A percentile compares a stretch with the other conserved stretches of the same genome.
These are phyloP conservation scores for Synanceia verrucosa DNA, from an alignment of 2,797 vertebrate species.

Conservation along the genomic window DNA sequence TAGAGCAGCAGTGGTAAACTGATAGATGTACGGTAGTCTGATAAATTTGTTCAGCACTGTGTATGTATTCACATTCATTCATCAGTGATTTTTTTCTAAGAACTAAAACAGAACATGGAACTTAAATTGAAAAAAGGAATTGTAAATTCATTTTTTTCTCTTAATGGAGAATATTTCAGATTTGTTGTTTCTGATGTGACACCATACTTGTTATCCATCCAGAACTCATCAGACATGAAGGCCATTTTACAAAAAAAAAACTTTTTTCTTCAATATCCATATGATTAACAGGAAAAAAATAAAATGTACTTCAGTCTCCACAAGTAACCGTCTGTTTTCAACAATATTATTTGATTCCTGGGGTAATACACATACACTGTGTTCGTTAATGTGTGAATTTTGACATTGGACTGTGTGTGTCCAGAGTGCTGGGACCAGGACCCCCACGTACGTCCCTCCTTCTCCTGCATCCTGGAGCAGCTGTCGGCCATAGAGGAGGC, in stretches of 20 bases:
- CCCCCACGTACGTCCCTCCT: slow-evolving; percentile 93
- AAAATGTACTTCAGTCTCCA: neutral
- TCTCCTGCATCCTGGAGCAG: slow-evolving; percentile 94
- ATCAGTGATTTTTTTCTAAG: no score
- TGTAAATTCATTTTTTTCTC: no score
- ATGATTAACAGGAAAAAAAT: neutral
- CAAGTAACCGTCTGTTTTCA: neutral
- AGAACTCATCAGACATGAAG: neutral
- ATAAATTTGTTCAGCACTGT: no score
- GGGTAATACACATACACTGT: neutral
- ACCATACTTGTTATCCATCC: neutral
- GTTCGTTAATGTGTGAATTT: neutral
- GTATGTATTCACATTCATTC: no score
- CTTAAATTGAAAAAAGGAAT: no score
- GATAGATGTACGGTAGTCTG: no score
- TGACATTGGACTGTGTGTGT: slow-evolving; percentile 1
- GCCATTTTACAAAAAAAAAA: neutral
- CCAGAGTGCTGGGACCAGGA: slow-evolving; percentile 97
- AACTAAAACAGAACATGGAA: no score
- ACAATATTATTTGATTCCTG: neutral
- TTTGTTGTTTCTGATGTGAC: no score
- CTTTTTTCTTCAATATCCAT: neutral
- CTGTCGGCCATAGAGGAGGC: slow-evolving; percentile 93
- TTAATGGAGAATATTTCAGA: no score
- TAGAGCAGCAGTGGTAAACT: no score